Percentiles rank a stretch among this genome's conserved stretches.
phyloP scores from a whole-genome alignment of 2,113 vertebrate genomes.

The Crotalus horridus region DNA sequence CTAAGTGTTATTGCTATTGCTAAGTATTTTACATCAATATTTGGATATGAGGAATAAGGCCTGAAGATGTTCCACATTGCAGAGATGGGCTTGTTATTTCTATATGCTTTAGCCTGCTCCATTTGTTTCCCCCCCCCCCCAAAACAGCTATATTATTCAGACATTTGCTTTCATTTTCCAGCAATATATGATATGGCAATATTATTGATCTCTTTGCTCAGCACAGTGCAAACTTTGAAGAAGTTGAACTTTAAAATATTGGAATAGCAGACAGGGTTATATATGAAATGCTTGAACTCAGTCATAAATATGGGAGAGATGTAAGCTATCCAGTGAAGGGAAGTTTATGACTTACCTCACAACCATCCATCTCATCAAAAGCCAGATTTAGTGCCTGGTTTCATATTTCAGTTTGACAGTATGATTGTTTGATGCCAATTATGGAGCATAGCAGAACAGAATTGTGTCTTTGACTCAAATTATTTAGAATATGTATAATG shows the following conservation, averaged over 20 bases:
- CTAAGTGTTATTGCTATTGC: neutral
- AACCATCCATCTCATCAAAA: conserved; percentile 55
- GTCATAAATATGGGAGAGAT: conserved; percentile 60
- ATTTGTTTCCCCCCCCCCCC: neutral
- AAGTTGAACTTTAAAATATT: conserved; percentile 41
- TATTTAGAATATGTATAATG: neutral
- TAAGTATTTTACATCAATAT: neutral
- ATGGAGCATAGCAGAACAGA: conserved; percentile 1
- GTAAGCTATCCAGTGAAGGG: conserved; percentile 50
- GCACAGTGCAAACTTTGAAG: conserved; percentile 4
- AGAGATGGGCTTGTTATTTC: neutral
- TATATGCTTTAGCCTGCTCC: neutral
- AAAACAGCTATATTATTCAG: neutral
- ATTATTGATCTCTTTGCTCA: neutral
- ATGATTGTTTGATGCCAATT: conserved; percentile 23
- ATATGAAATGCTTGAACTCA: conserved; percentile 52
- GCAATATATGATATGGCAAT: neutral
- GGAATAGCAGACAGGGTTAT: conserved; percentile 41
- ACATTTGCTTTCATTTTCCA: neutral
- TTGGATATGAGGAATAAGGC: neutral
- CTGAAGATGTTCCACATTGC: neutral
- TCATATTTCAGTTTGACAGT: conserved; percentile 52
- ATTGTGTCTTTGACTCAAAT: conserved; percentile 1
- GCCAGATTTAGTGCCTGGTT: conserved; percentile 31
- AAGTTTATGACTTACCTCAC: conserved; percentile 56